phyloP scores from a whole-genome alignment of 2,113 vertebrate species.

The Antechinus flavipes region DNA sequence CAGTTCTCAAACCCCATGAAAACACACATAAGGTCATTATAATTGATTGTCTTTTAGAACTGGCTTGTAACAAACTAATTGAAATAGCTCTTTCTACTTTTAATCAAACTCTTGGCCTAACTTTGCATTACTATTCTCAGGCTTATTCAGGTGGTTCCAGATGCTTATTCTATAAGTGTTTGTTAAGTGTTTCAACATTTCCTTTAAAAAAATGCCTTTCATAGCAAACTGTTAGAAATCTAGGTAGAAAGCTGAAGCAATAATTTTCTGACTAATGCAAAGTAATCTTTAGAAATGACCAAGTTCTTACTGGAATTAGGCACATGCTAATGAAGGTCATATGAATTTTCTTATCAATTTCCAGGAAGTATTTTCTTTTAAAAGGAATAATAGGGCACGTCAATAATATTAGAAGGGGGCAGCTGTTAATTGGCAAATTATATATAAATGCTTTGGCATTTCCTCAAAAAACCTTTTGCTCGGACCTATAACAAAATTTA shows the following conservation, averaged over 20 bases:
- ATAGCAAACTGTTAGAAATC: not conserved
- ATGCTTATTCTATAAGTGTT: not conserved
- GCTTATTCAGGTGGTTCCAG: not conserved
- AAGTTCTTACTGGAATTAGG: not conserved
- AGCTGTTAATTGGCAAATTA: not conserved
- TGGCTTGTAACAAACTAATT: not conserved
- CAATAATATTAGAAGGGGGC: not conserved
- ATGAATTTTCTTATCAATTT: not conserved
- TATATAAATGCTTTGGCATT: not conserved
- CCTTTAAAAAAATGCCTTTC: not conserved
- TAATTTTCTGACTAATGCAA: not conserved
- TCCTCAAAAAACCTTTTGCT: not conserved
- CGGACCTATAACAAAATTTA: not conserved
- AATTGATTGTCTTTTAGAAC: not conserved
- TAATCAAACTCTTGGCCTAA: not conserved
- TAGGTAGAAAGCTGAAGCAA: not conserved
- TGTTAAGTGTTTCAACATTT: not conserved
- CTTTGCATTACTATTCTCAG: not conserved
- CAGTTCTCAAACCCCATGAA: not conserved
- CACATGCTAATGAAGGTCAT: not conserved
- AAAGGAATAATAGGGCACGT: not conserved
- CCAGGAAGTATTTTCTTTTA: constrained; percentile 23
- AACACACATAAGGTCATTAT: not conserved
- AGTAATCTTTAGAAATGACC: not conserved
- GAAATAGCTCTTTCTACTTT: not conserved